A percentile compares a stretch with the other conserved stretches of the same genome.
Conservation (phyloP, 2,888 invertebrate genomes). For the Conchocele bisecta region DNA sequence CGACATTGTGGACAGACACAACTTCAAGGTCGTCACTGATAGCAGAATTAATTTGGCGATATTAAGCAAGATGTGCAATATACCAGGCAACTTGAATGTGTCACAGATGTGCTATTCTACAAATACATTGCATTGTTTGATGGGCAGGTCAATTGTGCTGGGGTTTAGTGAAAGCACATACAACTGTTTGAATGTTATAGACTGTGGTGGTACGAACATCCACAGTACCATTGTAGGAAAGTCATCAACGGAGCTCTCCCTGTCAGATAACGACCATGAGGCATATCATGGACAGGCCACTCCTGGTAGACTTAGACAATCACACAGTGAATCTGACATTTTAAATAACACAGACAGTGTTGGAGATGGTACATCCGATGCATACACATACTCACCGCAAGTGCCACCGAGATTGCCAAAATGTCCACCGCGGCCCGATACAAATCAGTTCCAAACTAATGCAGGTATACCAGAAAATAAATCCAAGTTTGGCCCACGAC, state of each 20-base stretch:
- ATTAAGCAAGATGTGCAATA: conserved; percentile 7
- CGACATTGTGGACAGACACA: conserved; percentile 48
- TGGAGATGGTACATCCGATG: too few species aligned
- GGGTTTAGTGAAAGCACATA: conserved; percentile 51
- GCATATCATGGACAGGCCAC: too few species aligned
- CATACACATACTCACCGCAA: too few species aligned
- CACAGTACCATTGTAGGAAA: conserved; percentile 31
- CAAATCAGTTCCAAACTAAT: too few species aligned
- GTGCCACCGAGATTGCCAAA: too few species aligned
- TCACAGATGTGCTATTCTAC: conserved; percentile 19
- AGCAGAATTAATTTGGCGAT: conserved; percentile 17
- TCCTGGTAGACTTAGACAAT: too few species aligned
- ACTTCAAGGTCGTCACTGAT: conserved; percentile 41
- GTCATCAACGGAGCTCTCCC: conserved; percentile 2
- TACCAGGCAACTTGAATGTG: conserved; percentile 11
- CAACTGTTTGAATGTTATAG: conserved; percentile 37
- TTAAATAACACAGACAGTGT: too few species aligned
- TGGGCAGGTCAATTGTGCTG: conserved; percentile 26
- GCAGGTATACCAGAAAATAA: too few species aligned
- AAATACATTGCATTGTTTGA: conserved; percentile 30
- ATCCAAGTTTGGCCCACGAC: too few species aligned
- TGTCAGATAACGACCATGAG: neutral
- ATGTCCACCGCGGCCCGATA: too few species aligned
- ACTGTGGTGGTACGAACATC: conserved; percentile 36
- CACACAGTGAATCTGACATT: too few species aligned